Conservation (phyloP, 2,888 invertebrate genomes). For the Oasisia sp. region DNA sequence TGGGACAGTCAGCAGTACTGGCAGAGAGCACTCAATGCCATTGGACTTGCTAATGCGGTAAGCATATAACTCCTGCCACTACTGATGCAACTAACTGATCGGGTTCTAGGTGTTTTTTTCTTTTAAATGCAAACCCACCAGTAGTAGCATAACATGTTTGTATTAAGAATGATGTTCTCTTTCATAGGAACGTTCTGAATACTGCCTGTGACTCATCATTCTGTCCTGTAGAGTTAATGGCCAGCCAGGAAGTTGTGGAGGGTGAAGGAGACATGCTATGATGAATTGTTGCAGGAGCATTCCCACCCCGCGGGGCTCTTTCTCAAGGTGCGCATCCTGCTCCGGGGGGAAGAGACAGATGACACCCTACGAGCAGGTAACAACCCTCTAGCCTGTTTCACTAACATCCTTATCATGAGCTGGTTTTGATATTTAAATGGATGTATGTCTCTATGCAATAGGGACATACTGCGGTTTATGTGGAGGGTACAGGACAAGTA, state of each 20-base stretch:
- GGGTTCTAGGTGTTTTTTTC: no score
- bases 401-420: neutral
- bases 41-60: constrained; percentile 59
- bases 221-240: no score
- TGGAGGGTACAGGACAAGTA: no score
- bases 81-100: no score
- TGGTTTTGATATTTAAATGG: no score
- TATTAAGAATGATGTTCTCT: no score
- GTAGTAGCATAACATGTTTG: no score
- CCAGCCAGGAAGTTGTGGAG: neutral
- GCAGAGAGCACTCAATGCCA: constrained; percentile 59
- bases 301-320: constrained; percentile 56
- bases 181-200: no score
- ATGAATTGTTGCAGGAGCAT: constrained; percentile 48
- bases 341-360: constrained; percentile 43
- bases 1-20: constrained; percentile 46
- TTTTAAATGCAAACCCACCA: no score
- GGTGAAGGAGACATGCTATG: neutral
- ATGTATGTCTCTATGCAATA: no score
- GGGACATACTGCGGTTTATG: no score
- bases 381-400: neutral
- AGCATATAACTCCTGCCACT: neutral
- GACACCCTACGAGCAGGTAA: constrained; percentile 48
- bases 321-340: constrained; percentile 52
- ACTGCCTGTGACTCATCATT: no score